phyloP scores from a whole-genome alignment of 1,140 invertebrate species.

The Bacillus rossius region DNA sequence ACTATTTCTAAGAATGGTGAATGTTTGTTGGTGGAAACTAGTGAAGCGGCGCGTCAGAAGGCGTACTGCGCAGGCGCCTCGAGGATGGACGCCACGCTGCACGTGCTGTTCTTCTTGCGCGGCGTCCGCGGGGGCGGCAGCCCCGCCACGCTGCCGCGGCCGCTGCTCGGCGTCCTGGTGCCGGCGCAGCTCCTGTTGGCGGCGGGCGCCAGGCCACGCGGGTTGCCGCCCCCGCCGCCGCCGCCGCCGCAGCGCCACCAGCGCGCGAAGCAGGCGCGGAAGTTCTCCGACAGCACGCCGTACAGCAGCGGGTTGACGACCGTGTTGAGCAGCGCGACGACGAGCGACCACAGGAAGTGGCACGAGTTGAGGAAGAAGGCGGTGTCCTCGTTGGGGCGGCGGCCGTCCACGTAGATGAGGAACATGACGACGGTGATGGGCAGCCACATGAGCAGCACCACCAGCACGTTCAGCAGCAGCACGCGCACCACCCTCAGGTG shows the following conservation, averaged over 20 bases:
- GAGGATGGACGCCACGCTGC: not conserved
- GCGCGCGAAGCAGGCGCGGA: conserved; percentile 51
- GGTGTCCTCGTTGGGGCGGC: conserved; percentile 43
- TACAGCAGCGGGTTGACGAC: conserved; percentile 76
- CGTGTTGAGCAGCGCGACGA: conserved; percentile 60
- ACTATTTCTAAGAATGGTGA: too few species aligned
- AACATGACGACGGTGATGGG: conserved; percentile 51
- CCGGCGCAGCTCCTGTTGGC: not conserved
- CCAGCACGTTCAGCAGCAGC: conserved; percentile 50
- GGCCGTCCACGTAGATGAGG: conserved; percentile 52
- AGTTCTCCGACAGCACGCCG: conserved; percentile 70
- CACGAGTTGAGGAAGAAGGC: conserved; percentile 45
- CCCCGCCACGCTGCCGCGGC: not conserved
- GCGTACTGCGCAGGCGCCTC: not conserved
- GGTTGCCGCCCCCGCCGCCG: not conserved
- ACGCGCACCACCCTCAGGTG: conserved; percentile 51
- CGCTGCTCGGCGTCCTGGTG: conserved; percentile 7
- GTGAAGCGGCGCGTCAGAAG: not conserved
- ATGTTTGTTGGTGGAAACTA: too few species aligned
- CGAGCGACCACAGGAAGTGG: conserved; percentile 51
- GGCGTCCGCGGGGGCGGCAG: not conserved
- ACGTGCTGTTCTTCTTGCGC: conserved; percentile 1
- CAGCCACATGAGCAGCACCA: conserved; percentile 54
- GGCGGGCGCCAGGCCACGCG: not conserved
- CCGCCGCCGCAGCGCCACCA: conserved; percentile 31